A percentile compares a stretch with the other conserved stretches of the same genome.
phyloP scores from a whole-genome alignment of 2,888 invertebrate species.

The Lycocerus yunnanus region DNA sequence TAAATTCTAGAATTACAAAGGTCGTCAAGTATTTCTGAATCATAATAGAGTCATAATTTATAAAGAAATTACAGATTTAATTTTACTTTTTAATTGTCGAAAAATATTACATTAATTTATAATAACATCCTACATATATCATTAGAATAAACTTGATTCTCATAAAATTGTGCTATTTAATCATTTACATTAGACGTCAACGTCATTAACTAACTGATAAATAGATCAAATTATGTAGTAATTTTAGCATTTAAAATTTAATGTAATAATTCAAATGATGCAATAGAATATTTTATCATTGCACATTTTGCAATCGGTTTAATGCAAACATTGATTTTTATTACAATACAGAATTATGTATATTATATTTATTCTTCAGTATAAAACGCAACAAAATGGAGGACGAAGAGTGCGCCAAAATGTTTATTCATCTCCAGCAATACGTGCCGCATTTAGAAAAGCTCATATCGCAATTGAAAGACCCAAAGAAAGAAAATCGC shows the following conservation, averaged over 20 bases:
- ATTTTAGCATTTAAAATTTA: background rate
- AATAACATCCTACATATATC: background rate
- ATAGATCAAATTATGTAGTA: background rate
- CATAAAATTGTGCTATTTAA: background rate
- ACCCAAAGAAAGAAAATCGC: constrained; percentile 56
- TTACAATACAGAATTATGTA: no score
- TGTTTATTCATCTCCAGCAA: constrained; percentile 69
- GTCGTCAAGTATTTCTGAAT: no score
- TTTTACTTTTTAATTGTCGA: background rate
- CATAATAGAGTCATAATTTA: no score
- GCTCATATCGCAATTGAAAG: constrained; percentile 69
- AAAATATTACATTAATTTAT: background rate
- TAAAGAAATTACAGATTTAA: background rate
- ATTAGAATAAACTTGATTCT: background rate
- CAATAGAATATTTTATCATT: no score
- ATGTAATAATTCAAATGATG: no score
- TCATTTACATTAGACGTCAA: background rate
- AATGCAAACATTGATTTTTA: background rate
- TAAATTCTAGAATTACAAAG: background rate
- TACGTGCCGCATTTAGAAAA: constrained; percentile 75
- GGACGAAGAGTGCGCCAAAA: constrained; percentile 62
- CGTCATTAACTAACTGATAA: background rate
- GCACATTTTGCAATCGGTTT: no score
- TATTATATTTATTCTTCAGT: background rate
- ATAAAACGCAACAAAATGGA: constrained; percentile 42